Conservation (phyloP, 2,888 invertebrate genomes). For the Perizoma flavofasciatum region DNA sequence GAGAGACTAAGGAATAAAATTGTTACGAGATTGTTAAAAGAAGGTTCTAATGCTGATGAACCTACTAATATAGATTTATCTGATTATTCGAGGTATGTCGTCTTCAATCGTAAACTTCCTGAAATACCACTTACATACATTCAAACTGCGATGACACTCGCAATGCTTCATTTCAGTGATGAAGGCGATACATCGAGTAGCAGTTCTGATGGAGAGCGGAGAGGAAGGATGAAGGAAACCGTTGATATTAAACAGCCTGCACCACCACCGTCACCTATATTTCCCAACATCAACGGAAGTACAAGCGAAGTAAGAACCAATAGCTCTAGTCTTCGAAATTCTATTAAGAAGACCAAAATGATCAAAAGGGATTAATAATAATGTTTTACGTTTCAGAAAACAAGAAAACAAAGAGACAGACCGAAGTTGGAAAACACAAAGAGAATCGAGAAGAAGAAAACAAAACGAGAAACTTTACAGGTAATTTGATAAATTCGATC, state of each 20-base stretch:
- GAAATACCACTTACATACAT: no score
- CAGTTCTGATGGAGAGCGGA: conserved; percentile 85
- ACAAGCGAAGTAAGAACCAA: conserved; percentile 53
- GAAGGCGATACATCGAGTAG: conserved; percentile 91
- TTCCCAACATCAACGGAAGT: conserved; percentile 70
- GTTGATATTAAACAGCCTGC: conserved; percentile 75
- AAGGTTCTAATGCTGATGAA: conserved; percentile 94
- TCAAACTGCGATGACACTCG: no score
- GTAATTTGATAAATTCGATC: conserved; percentile 51
- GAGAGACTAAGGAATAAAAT: conserved; percentile 92
- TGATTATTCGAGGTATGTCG: conserved; percentile 91
- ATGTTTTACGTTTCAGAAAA: conserved; percentile 56
- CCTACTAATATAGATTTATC: conserved; percentile 93
- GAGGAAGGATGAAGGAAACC: conserved; percentile 81
- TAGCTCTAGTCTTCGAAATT: background rate
- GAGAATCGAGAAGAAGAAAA: conserved; percentile 73
- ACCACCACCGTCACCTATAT: conserved; percentile 89
- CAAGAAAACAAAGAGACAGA: conserved; percentile 54
- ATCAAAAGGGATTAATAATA: background rate
- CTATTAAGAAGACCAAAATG: no score
- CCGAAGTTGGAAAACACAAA: conserved; percentile 74
- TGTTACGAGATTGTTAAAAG: conserved; percentile 89
- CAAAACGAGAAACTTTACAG: conserved; percentile 83
- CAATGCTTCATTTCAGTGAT: conserved; percentile 79
- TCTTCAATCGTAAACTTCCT: background rate